Evolutionary conservation across 2,797 vertebrate genomes (phyloP).

Genomic region (Centropyge bicolor): DNA sequence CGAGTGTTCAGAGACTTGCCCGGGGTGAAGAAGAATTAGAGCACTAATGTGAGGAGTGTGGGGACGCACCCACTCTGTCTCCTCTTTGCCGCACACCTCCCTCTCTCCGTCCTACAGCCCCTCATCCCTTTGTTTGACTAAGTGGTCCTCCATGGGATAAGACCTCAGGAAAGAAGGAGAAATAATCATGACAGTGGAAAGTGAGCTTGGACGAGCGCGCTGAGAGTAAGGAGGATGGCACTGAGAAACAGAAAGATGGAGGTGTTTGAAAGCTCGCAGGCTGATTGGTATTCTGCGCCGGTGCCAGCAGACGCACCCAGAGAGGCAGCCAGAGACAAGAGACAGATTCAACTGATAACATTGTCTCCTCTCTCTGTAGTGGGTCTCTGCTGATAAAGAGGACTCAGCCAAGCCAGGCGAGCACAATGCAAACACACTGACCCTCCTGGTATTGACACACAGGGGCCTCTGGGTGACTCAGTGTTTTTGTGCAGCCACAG

Average conservation of each 20-base stretch:
- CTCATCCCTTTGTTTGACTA: constrained; percentile 32
- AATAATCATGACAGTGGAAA: neutral
- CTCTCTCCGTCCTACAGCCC: neutral
- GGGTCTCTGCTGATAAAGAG: constrained; percentile 57
- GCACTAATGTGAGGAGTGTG: constrained; percentile 36
- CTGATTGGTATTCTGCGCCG: constrained; percentile 47
- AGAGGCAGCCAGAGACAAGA: constrained; percentile 34
- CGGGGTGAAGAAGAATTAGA: constrained; percentile 36
- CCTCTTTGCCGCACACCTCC: neutral
- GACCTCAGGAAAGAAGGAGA: neutral
- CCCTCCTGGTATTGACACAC: constrained; percentile 55
- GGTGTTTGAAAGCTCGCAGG: constrained; percentile 30
- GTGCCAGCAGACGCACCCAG: constrained; percentile 44
- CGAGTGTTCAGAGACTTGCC: constrained; percentile 33
- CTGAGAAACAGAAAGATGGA: constrained; percentile 22
- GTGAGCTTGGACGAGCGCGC: neutral
- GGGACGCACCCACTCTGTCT: constrained; percentile 27
- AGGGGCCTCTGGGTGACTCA: constrained; percentile 65
- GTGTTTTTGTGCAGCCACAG: constrained; percentile 58
- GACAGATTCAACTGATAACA: constrained; percentile 57
- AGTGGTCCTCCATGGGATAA: neutral
- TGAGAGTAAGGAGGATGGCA: neutral
- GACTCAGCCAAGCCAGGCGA: constrained; percentile 45
- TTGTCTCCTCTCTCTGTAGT: constrained; percentile 51
- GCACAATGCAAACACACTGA: constrained; percentile 46